Conservation (phyloP, 1,140 invertebrate genomes). For the Acyrthosiphon pisum region DNA sequence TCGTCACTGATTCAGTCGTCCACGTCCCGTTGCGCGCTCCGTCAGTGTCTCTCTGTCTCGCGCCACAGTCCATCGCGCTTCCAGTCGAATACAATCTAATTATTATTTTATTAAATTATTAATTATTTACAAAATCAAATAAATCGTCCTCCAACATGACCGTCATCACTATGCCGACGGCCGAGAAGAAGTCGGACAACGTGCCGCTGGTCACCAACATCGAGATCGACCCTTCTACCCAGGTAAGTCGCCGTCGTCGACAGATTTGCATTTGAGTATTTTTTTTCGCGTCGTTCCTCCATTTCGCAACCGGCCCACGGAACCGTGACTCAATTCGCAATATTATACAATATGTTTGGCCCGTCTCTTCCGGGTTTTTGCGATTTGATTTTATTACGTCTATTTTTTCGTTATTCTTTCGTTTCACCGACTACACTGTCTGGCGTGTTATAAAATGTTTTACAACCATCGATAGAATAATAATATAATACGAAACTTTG, state of each 20-base stretch:
- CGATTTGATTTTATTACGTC: neutral
- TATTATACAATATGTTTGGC: neutral
- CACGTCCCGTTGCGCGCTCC: neutral
- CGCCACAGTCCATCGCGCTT: neutral
- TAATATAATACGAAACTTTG: too few relatives aligned
- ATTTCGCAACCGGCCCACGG: neutral
- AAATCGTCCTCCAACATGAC: neutral
- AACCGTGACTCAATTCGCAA: neutral
- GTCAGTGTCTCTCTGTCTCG: neutral
- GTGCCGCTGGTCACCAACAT: conserved; percentile 50
- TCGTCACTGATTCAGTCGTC: neutral
- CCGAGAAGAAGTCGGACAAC: conserved; percentile 49
- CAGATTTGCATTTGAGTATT: neutral
- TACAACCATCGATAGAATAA: too few relatives aligned
- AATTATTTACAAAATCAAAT: neutral
- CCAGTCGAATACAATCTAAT: neutral
- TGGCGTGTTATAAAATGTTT: too few relatives aligned
- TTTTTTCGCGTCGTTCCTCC: neutral
- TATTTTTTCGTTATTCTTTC: too few relatives aligned
- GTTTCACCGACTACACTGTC: too few relatives aligned
- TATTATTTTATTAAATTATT: neutral
- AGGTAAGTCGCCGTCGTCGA: neutral
- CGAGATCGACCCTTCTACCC: neutral
- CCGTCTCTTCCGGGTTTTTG: neutral
- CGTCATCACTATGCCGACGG: conserved; percentile 27